A percentile compares a stretch with the other conserved stretches of the same genome.
phyloP scores from a whole-genome alignment of 2,888 invertebrate genomes.

The Aphidoletes aphidimyza region DNA sequence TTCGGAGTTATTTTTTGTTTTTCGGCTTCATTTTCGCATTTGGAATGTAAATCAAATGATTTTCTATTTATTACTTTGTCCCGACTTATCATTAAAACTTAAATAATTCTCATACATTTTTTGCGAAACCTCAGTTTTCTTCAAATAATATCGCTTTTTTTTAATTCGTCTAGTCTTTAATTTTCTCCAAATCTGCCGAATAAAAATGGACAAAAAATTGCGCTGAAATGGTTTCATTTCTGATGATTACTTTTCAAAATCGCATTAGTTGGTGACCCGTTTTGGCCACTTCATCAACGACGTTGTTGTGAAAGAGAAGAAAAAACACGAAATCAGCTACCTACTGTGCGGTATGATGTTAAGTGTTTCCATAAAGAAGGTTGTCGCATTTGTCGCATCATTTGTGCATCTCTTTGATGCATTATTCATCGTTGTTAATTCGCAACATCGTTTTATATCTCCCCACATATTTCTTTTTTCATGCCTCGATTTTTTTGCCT shows the following conservation, averaged over 20 bases:
- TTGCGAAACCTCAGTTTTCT: too few species aligned
- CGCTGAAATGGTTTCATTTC: background rate
- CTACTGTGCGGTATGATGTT: slow-evolving; percentile 16
- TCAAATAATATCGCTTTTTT: too few species aligned
- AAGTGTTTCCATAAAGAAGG: slow-evolving; percentile 26
- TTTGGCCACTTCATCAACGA: background rate
- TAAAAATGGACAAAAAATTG: slow-evolving; percentile 21
- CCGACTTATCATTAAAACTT: too few species aligned
- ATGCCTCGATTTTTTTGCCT: background rate
- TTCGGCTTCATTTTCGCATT: too few species aligned
- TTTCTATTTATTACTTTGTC: too few species aligned
- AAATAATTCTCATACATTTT: too few species aligned
- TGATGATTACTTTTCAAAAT: background rate
- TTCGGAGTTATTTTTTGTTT: too few species aligned
- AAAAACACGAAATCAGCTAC: background rate
- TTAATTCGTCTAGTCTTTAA: background rate
- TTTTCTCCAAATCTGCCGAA: background rate
- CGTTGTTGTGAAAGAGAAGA: background rate
- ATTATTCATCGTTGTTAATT: slow-evolving; percentile 43
- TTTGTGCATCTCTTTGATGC: slow-evolving; percentile 30
- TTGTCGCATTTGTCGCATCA: slow-evolving; percentile 47
- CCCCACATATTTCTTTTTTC: background rate
- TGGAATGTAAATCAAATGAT: too few species aligned
- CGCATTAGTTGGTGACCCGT: background rate
- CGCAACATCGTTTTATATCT: background rate